Evolutionary conservation across 2,888 invertebrate genomes (phyloP).

Genomic region (Nomada lathburiana): DNA sequence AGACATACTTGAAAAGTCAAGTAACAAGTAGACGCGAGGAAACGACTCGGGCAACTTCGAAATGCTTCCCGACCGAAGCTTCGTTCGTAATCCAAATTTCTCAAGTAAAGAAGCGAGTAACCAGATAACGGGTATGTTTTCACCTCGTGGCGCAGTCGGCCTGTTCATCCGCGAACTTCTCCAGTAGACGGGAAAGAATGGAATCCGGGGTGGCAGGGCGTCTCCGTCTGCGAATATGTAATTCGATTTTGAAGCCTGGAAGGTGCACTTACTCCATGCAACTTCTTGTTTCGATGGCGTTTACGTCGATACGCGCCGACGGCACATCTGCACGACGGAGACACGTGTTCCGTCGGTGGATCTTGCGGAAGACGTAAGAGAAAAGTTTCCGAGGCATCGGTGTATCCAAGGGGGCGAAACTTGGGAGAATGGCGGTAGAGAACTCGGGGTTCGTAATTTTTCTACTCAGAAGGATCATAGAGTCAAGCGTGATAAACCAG

Average conservation of each 20-base stretch:
- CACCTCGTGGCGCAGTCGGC: not conserved
- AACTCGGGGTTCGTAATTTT: slow-evolving; percentile 27
- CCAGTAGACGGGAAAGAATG: not conserved
- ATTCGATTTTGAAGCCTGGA: slow-evolving; percentile 53
- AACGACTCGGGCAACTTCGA: not conserved
- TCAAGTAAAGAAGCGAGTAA: not conserved
- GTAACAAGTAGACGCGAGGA: no score
- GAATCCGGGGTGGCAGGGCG: not conserved
- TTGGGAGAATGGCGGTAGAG: not conserved
- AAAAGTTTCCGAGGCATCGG: slow-evolving; percentile 54
- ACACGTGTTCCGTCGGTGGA: slow-evolving; percentile 7
- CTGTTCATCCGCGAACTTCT: slow-evolving; percentile 17
- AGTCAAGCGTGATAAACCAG: not conserved
- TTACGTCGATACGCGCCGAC: slow-evolving; percentile 50
- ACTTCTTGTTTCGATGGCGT: slow-evolving; percentile 46
- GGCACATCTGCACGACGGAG: slow-evolving; percentile 1
- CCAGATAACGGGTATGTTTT: slow-evolving; percentile 11
- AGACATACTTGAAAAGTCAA: not conserved
- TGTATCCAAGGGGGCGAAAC: not conserved
- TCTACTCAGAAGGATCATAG: not conserved
- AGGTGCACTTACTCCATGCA: slow-evolving; percentile 48
- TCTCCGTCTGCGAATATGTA: slow-evolving; percentile 43
- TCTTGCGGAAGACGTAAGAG: slow-evolving; percentile 33
- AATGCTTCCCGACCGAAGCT: not conserved
- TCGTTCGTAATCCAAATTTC: slow-evolving; percentile 19